Evolutionary conservation across 2,113 vertebrate species (phyloP).

Genomic region (Corvus moneduloides): DNA sequence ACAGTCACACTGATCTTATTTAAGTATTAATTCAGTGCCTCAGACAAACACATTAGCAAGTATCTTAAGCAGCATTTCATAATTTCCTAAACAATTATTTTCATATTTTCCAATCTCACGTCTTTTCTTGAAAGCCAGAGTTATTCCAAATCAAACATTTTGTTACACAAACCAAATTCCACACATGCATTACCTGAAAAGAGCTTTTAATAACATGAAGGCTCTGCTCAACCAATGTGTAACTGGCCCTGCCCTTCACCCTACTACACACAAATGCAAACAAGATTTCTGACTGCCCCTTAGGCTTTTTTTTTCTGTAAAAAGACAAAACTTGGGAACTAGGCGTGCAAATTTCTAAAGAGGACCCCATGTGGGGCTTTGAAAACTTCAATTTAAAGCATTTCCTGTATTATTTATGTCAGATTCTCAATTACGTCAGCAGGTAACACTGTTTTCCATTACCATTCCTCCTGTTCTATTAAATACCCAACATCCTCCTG

Average conservation of each 20-base stretch:
- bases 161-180: constrained; percentile 11
- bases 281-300: neutral
- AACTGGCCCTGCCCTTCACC: neutral
- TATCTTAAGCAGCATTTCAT: constrained; percentile 57
- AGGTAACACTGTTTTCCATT: neutral
- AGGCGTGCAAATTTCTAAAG: neutral
- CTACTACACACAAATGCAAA: neutral
- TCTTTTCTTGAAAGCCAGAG: constrained; percentile 1
- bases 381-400: neutral
- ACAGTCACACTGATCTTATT: constrained; percentile 11
- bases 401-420: neutral
- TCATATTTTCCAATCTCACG: constrained; percentile 48
- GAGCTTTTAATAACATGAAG: neutral
- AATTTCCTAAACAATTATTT: constrained; percentile 63
- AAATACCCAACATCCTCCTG: neutral
- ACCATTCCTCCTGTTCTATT: too few relatives aligned
- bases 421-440: neutral
- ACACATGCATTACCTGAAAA: neutral
- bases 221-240: neutral
- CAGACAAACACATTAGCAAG: constrained; percentile 63
- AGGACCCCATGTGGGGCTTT: fast-evolving
- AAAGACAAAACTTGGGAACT: neutral
- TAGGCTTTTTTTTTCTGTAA: too few relatives aligned
- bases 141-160: constrained; percentile 38
- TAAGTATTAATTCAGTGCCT: constrained; percentile 44